Base-by-base conservation (phyloP, 1,140 invertebrate genomes). In the Lasaia peninsularis region DNA sequence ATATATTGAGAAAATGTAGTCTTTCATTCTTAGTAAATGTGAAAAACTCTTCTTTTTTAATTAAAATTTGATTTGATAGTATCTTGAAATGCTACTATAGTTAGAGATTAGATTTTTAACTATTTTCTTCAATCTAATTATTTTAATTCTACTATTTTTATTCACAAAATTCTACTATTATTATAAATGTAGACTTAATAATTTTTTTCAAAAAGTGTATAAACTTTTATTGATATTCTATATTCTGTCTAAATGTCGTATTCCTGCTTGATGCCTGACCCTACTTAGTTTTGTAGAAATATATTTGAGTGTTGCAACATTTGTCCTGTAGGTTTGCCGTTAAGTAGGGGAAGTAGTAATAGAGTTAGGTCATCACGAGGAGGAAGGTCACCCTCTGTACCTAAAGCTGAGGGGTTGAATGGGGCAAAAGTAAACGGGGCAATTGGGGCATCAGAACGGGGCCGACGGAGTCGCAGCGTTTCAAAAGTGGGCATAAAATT, bases 401-500 rank as follows among this genome's bases (percentile, higher is more conserved):
- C 79, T 62, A 86, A 78, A 82, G 68, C 67, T 50, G 79, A 69
- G 72, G 79, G 72, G 73, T 73, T 74, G 40, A 60, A 60, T 52
- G 78, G 71, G 65, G 14, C 70, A 53, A 32, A 65, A 62, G 64
- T 62, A 33, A 70, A 65, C 52, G 72, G 69, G 67, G 56, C 71
- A 24, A 64, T 63, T 5, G 73, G 67, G 68, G 52, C 72, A 63
- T 89, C 69, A 69, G 86, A 56, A 75, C 88, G 61, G 67, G 84
- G 63, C 66, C 83, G 71, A 60, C 83, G 79, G 74, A 90, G 83
- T 66, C 83, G 88, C 65, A 90, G 84, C 69, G 71, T 82, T 55
- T 80, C 80, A 40, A 89, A 89, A 89, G 86, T 89, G 71, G 88
- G 86, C 57, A 89, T 88, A 75, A 88, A 85, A 79, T 78, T 90